Evolutionary conservation across 2,888 invertebrate species (phyloP).

Genomic region (Papilio elwesi): DNA sequence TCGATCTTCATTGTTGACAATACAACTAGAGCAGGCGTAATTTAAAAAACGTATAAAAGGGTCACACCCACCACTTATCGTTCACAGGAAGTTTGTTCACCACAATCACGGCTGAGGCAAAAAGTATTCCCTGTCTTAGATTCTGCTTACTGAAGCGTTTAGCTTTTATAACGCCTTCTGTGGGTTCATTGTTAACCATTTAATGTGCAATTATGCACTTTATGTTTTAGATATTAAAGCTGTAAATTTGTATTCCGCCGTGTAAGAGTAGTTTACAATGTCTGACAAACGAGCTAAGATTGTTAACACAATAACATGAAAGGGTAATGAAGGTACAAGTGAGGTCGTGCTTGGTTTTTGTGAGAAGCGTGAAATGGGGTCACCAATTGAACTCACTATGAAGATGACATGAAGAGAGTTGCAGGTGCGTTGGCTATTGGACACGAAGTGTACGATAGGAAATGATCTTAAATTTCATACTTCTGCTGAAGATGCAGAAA

Average conservation of each 20-base stretch:
- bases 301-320: slow-evolving; percentile 10
- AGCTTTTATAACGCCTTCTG: slow-evolving; percentile 18
- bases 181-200: slow-evolving; percentile 14
- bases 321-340: not conserved
- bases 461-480: no score
- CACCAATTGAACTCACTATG: not conserved
- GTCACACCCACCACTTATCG: slow-evolving; percentile 32
- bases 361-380: not conserved
- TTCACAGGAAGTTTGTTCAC: slow-evolving; percentile 34
- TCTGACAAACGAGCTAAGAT: slow-evolving; percentile 11
- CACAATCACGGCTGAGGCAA: slow-evolving; percentile 30
- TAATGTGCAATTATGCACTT: slow-evolving; percentile 4
- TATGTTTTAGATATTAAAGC: not conserved
- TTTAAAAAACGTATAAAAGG: slow-evolving; percentile 14
- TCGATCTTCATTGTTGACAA: not conserved
- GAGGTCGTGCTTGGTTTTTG: not conserved
- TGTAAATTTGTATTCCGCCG: not conserved
- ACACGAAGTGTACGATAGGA: no score
- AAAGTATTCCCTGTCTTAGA: slow-evolving; percentile 36
- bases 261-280: not conserved
- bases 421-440: no score
- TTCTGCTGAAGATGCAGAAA: no score
- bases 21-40: not conserved
- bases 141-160: slow-evolving; percentile 36
- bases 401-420: no score